Evolutionary conservation across 2,113 vertebrate genomes (phyloP), one percentile per base, ranked within the genome.

Genomic region (Alces alces): DNA sequence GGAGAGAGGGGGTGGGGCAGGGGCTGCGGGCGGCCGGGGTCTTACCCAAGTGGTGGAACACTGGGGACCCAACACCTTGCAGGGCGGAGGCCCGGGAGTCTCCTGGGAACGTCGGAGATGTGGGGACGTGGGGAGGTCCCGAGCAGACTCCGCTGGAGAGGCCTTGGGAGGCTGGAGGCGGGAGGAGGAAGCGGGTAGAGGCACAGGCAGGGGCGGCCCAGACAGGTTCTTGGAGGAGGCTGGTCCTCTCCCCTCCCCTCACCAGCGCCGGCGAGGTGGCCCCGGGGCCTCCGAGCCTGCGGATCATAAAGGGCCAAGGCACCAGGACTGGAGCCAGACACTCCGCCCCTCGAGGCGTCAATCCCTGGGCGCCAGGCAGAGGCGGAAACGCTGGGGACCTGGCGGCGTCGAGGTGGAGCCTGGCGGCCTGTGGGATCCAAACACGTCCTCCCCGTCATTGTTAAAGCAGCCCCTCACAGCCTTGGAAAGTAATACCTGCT

Each of bases 21-120:
- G 50, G 28, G 19, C 33, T 19, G 64, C 1, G 8, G 3, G 39
- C 5, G 3, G 28, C 28, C 0, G 6, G 6, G 50, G 25, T n/a
- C 97, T 97, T 97, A 97, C 97, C 97, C 58, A 55, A 23, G 54
- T 11, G 43, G 39, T 57, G 73, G 52, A 54, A 50, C 17, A n/a
- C 73, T 90, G 47, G 27, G 15, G 70, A 91, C 78, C 21, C 13
- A 23, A 64, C 25, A 33, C 70, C 28, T 33, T 52, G 80, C 66
- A 11, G 50, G 12, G 14, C 52, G 0, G 66, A 89, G 36, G 36
- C 33, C 27, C 0, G 45, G 83, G 83, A 70, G 54, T 33, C 19
- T 21, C 60, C 60, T 17, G 86, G 28, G 54, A 28, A 36, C 27
- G 21, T 60, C 45, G 5, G 27, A 10, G 55, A 30, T 23, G 86